phyloP scores from a whole-genome alignment of 37 sponge, comb jelly and placozoan genomes.

The Hexactinellida sp. region DNA sequence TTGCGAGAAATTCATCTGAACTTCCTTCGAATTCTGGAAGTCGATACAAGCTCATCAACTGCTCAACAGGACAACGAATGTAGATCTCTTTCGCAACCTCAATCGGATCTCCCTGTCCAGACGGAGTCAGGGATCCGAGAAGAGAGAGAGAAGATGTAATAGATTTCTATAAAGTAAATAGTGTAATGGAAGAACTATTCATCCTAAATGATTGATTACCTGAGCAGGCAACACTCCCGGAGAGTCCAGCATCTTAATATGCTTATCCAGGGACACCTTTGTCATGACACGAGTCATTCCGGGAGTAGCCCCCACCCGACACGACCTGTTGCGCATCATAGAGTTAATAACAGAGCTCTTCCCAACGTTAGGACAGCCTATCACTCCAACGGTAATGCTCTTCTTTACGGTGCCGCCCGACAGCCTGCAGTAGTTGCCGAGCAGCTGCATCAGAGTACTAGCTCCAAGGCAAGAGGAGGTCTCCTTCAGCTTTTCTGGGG shows the following conservation, averaged over 20 bases:
- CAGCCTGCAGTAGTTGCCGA: slow-evolving; percentile 84
- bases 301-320: slow-evolving; percentile 79
- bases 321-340: slow-evolving; percentile 66
- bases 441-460: slow-evolving; percentile 65
- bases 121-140: background rate
- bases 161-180: background rate
- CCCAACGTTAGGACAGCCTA: slow-evolving; percentile 97
- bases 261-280: slow-evolving; percentile 85
- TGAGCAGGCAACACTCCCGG: slow-evolving; percentile 57
- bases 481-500: background rate
- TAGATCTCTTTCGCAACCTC: background rate
- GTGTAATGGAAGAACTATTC: background rate
- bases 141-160: background rate
- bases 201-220: background rate
- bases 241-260: slow-evolving; percentile 80
- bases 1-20: background rate
- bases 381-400: slow-evolving; percentile 82
- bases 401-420: slow-evolving; percentile 56
- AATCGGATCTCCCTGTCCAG: background rate
- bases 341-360: slow-evolving; percentile 96
- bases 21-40: background rate
- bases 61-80: background rate
- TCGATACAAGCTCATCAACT: background rate
- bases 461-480: slow-evolving; percentile 59
- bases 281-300: slow-evolving; percentile 76